phyloP scores from a whole-genome alignment of 2,113 vertebrate genomes.

The Sciurus niger region DNA sequence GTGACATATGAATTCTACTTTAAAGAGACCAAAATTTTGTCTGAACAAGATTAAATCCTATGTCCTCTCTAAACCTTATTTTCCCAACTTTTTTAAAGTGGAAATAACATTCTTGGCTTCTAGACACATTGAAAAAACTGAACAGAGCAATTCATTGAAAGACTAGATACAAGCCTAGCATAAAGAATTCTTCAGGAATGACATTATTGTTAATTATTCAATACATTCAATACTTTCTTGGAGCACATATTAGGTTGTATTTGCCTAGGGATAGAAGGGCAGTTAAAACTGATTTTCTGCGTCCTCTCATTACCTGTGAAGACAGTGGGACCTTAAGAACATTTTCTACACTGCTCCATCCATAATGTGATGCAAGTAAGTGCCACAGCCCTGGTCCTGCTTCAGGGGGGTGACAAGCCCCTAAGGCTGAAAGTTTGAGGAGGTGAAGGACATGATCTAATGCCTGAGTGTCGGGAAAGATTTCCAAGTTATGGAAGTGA shows the following conservation, averaged over 20 bases:
- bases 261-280: not conserved
- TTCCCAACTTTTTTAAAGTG: not conserved
- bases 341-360: not conserved
- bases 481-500: not conserved
- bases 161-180: not conserved
- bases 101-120: not conserved
- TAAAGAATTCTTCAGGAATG: not conserved
- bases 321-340: not conserved
- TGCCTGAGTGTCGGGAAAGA: not conserved
- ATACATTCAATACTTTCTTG: not conserved
- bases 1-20: not conserved
- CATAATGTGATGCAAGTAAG: not conserved
- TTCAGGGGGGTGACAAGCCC: not conserved
- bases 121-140: not conserved
- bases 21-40: not conserved
- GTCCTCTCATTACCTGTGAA: not conserved
- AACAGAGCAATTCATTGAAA: not conserved
- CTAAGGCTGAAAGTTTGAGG: not conserved
- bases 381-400: not conserved
- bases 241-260: not conserved
- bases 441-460: not conserved
- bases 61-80: not conserved
- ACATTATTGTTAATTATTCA: not conserved
- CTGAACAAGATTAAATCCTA: not conserved
- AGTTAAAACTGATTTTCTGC: not conserved